phyloP scores from a whole-genome alignment of 1,140 invertebrate species.

The Bombus balteatus region DNA sequence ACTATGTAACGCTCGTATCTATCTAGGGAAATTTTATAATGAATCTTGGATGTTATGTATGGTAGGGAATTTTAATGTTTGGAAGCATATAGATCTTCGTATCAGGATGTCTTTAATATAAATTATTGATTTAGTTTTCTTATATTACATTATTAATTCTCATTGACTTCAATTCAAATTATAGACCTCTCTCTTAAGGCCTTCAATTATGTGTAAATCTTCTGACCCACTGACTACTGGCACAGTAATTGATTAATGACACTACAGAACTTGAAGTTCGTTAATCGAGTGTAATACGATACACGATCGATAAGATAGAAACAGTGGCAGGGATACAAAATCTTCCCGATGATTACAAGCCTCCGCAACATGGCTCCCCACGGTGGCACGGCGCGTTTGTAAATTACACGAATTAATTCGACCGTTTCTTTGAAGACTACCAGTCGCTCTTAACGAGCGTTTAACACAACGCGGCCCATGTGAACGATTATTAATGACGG shows the following conservation, averaged over 20 bases:
- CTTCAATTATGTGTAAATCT: background rate
- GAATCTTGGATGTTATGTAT: too few relatives aligned
- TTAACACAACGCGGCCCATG: constrained; percentile 58
- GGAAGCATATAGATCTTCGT: too few relatives aligned
- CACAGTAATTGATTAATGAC: constrained; percentile 12
- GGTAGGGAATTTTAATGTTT: too few relatives aligned
- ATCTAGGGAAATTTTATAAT: background rate
- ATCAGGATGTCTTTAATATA: too few relatives aligned
- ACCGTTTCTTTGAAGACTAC: constrained; percentile 45
- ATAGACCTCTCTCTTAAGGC: background rate
- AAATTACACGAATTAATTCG: constrained; percentile 67
- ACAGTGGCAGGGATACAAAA: constrained; percentile 14
- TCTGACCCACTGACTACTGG: background rate
- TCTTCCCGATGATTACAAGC: constrained; percentile 35
- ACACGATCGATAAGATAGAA: background rate
- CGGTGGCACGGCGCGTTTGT: constrained; percentile 55
- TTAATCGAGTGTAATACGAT: constrained; percentile 1
- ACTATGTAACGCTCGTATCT: background rate
- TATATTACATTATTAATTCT: background rate
- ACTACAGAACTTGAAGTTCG: background rate
- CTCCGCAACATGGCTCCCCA: constrained; percentile 25
- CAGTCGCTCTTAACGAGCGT: constrained; percentile 58
- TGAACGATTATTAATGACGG: constrained; percentile 60
- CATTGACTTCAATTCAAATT: background rate
- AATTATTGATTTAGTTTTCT: too few relatives aligned